Conservation (phyloP, 1,140 invertebrate genomes). For the Lasioglossum baleicum region DNA sequence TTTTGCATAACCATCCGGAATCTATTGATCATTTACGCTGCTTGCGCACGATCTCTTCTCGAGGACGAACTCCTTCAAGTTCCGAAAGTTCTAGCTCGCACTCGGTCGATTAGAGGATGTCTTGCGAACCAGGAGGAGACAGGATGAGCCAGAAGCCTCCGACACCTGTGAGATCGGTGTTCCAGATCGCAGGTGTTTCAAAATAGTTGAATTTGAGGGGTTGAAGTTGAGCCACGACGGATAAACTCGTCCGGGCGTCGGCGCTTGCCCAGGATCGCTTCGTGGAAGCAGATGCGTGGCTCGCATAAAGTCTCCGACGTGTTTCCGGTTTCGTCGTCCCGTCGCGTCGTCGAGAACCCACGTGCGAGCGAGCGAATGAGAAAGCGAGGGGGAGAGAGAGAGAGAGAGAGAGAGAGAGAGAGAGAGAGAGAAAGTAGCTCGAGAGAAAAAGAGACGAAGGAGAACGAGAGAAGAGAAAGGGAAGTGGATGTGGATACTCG, state of each 20-base stretch:
- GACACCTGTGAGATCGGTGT: neutral
- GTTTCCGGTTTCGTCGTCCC: conserved; percentile 41
- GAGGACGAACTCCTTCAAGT: too few relatives aligned
- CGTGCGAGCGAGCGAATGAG: conserved; percentile 15
- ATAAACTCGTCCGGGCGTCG: conserved; percentile 22
- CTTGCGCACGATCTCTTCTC: too few relatives aligned
- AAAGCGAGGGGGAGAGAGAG: neutral
- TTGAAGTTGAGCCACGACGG: neutral
- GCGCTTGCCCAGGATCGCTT: conserved; percentile 32
- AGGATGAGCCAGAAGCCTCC: neutral
- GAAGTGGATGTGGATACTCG: conserved; percentile 50
- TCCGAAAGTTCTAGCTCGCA: too few relatives aligned
- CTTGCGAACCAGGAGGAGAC: too few relatives aligned
- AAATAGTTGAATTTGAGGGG: too few relatives aligned
- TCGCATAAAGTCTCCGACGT: conserved; percentile 45
- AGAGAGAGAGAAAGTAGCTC: neutral
- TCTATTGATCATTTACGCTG: too few relatives aligned
- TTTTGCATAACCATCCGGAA: too few relatives aligned
- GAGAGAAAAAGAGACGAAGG: conserved; percentile 11
- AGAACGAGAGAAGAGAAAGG: neutral
- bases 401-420: conserved; percentile 24
- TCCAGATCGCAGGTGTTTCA: neutral
- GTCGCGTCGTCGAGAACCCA: neutral
- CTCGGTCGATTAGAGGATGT: too few relatives aligned
- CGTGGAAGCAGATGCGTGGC: conserved; percentile 40